Percentiles rank a stretch among this genome's conserved stretches.
phyloP scores from a whole-genome alignment of 2,888 invertebrate species.

The Aproaerema taeniolella region DNA sequence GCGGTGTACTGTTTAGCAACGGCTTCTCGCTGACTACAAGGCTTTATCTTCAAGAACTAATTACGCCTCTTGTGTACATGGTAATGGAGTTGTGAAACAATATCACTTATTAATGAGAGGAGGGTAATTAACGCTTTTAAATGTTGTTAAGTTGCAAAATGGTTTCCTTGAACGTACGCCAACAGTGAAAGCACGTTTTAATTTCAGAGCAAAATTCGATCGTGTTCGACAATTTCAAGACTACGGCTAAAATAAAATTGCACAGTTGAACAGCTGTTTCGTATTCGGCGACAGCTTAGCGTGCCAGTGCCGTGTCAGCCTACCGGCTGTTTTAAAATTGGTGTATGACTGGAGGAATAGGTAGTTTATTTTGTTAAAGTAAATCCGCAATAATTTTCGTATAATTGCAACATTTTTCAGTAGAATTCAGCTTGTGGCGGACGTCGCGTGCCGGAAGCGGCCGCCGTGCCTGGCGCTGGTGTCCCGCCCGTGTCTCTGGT shows the following conservation, averaged over 20 bases:
- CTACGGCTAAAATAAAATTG: conserved; percentile 3
- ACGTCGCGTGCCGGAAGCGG: conserved; percentile 57
- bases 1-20: conserved; percentile 32
- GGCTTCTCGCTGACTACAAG: conserved; percentile 26
- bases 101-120: conserved; percentile 6
- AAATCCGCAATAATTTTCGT: conserved; percentile 29
- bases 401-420: conserved; percentile 40
- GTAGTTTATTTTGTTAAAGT: conserved; percentile 9
- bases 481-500: conserved; percentile 58
- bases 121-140: conserved; percentile 6
- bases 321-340: conserved; percentile 7
- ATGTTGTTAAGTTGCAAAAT: conserved; percentile 2
- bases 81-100: conserved; percentile 13
- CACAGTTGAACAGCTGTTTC: conserved; percentile 5
- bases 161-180: conserved; percentile 1
- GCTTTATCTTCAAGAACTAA: conserved; percentile 34
- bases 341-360: conserved; percentile 1
- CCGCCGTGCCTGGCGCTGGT: conserved; percentile 54
- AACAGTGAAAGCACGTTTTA: too few relatives aligned
- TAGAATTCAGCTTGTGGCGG: conserved; percentile 35
- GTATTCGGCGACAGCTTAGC: conserved; percentile 2
- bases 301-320: conserved; percentile 8
- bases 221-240: neutral
- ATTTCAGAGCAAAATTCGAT: too few relatives aligned
- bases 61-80: conserved; percentile 28